Percentiles rank a stretch among this genome's conserved stretches.
These are phyloP conservation scores for Diadegma fenestrale DNA, from an alignment of 2,888 invertebrate species.

Conservation along the genomic window DNA sequence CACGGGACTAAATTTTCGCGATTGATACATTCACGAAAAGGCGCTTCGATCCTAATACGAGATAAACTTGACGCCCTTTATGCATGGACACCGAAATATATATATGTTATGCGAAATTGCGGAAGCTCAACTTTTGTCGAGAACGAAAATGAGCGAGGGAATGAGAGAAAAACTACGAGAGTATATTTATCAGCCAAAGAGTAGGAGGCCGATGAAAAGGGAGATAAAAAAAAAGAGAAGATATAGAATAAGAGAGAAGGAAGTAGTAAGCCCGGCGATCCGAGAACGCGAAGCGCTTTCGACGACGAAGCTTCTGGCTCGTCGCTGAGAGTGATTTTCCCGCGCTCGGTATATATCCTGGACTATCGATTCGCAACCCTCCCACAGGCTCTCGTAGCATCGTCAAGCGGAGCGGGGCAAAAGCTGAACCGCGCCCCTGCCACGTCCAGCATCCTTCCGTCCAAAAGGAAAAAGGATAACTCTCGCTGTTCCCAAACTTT, in stretches of 20 bases:
- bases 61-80: slow-evolving; percentile 14
- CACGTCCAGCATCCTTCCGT: slow-evolving; percentile 67
- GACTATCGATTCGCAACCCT: slow-evolving; percentile 68
- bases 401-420: slow-evolving; percentile 49
- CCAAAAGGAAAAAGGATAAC: slow-evolving; percentile 65
- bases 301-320: slow-evolving; percentile 57
- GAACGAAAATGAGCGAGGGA: slow-evolving; percentile 34
- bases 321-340: slow-evolving; percentile 70
- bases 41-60: neutral
- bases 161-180: slow-evolving; percentile 22
- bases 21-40: neutral
- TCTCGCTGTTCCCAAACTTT: slow-evolving; percentile 66
- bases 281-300: slow-evolving; percentile 47
- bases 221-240: slow-evolving; percentile 35
- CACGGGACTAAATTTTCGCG: neutral
- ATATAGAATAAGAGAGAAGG: slow-evolving; percentile 26
- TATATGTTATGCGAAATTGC: slow-evolving; percentile 22
- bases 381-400: slow-evolving; percentile 34
- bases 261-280: slow-evolving; percentile 45
- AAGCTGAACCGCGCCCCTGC: slow-evolving; percentile 65
- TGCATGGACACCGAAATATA: neutral
- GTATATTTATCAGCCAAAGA: slow-evolving; percentile 5
- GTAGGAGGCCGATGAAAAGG: slow-evolving; percentile 17
- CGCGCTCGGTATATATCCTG: slow-evolving; percentile 67
- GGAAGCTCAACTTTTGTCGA: slow-evolving; percentile 53